phyloP scores from a whole-genome alignment of 2,113 vertebrate species.

The Xenopus laevis region DNA sequence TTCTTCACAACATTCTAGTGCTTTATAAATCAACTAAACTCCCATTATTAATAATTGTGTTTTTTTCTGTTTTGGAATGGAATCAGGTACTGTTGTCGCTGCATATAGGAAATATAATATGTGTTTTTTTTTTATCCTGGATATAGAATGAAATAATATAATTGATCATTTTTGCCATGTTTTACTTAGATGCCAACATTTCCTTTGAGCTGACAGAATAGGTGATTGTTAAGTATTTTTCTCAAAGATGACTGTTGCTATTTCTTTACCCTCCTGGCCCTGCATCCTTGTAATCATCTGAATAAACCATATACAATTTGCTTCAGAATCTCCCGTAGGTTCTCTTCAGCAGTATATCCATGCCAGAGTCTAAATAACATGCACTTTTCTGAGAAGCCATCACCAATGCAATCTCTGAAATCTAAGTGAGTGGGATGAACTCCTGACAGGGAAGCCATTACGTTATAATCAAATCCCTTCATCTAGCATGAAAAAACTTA shows the following conservation, averaged over 20 bases:
- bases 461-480: constrained; percentile 41
- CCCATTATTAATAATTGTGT: too few relatives aligned
- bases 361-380: constrained; percentile 34
- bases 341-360: constrained; percentile 26
- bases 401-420: constrained; percentile 33
- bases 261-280: constrained; percentile 20
- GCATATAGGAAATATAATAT: too few relatives aligned
- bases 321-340: constrained; percentile 34
- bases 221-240: constrained; percentile 27
- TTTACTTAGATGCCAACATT: constrained; percentile 13
- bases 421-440: constrained; percentile 29
- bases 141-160: too few relatives aligned
- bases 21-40: too few relatives aligned
- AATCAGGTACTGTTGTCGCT: too few relatives aligned
- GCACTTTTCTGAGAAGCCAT: constrained; percentile 37
- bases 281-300: constrained; percentile 38
- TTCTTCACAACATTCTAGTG: too few relatives aligned
- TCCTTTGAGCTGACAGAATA: constrained; percentile 10
- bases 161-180: not conserved
- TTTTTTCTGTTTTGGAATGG: too few relatives aligned
- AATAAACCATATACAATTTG: constrained; percentile 38
- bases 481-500: constrained; percentile 31
- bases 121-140: too few relatives aligned
- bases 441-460: constrained; percentile 38
- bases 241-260: constrained; percentile 23